phyloP scores from a whole-genome alignment of 1,140 invertebrate species.

The Chionoecetes opilio region DNA sequence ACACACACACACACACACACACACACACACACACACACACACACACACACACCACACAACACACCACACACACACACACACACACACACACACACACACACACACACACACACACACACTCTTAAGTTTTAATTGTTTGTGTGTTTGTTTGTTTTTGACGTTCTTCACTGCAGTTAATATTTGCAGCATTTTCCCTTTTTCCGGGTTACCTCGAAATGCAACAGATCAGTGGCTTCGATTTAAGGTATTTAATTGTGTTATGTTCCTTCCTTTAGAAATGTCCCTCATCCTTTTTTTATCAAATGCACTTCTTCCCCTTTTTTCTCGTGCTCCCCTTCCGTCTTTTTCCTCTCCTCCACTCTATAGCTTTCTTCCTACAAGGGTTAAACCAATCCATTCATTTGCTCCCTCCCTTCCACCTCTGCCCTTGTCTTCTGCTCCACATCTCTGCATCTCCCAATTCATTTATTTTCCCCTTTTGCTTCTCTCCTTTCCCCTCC shows the following conservation, averaged over 20 bases:
- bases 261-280: not conserved
- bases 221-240: no score
- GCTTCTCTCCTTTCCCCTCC: conserved; percentile 4
- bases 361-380: not conserved
- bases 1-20: conserved; percentile 52
- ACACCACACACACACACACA: no score
- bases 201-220: no score
- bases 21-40: conserved; percentile 51
- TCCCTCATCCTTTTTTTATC: not conserved
- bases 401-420: conserved; percentile 20
- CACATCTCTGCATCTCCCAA: not conserved
- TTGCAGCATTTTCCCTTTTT: not conserved
- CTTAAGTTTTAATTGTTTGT: no score
- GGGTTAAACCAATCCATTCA: not conserved
- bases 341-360: not conserved
- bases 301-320: not conserved
- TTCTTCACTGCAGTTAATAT: not conserved
- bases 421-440: conserved; percentile 6
- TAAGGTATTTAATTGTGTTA: not conserved
- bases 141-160: no score
- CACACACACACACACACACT: no score
- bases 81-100: not conserved
- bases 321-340: not conserved
- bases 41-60: no score
- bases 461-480: conserved; percentile 25